Conservation (phyloP, 1,140 invertebrate species). For the Parapsyche elsis region DNA sequence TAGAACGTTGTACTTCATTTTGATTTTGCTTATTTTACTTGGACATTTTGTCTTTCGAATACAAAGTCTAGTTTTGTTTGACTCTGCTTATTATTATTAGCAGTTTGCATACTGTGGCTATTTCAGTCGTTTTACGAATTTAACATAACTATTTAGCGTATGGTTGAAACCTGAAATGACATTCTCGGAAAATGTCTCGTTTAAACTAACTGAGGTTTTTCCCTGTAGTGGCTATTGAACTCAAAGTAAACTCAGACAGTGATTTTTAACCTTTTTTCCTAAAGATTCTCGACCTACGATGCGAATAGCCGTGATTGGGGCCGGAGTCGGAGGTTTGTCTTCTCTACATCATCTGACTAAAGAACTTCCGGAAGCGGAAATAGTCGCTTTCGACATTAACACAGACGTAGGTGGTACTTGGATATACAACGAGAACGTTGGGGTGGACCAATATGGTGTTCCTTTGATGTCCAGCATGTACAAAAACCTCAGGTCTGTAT, state of each 20-base stretch:
- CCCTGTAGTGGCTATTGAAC: background rate
- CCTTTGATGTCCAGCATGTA: conserved; percentile 82
- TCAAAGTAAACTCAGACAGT: background rate
- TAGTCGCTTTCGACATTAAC: conserved; percentile 74
- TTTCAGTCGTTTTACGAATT: no score
- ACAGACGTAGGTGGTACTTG: conserved; percentile 76
- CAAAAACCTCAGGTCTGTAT: conserved; percentile 66
- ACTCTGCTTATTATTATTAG: no score
- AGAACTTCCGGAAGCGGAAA: conserved; percentile 58
- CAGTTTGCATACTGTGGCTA: no score
- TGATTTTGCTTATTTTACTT: no score
- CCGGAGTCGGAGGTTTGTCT: conserved; percentile 48
- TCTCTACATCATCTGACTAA: conserved; percentile 40
- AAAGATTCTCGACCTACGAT: conserved; percentile 21
- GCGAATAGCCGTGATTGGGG: conserved; percentile 50
- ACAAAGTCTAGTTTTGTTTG: no score
- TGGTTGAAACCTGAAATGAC: no score
- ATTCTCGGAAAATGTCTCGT: no score
- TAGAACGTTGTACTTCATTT: no score
- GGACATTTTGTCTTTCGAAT: no score
- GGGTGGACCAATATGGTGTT: conserved; percentile 70
- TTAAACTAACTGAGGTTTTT: no score
- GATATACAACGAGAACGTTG: conserved; percentile 75
- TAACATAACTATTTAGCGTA: no score
- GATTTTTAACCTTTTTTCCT: background rate